Percentiles rank a stretch among this genome's conserved stretches.
Conservation (phyloP, 1,140 invertebrate species). For the Cotesia vestalis region DNA sequence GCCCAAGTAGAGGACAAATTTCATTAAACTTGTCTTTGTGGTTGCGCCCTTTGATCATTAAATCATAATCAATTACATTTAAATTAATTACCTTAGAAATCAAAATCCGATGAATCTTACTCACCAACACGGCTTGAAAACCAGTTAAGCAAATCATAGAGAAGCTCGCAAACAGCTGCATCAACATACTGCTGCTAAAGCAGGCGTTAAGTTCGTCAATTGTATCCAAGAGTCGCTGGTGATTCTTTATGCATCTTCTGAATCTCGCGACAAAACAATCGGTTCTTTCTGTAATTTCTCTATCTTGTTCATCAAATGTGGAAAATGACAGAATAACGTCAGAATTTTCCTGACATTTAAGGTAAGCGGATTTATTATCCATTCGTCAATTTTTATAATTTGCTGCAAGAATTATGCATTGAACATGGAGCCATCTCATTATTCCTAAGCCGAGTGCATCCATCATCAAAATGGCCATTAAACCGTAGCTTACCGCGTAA, state of each 20-base stretch:
- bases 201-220: slow-evolving; percentile 44
- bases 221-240: slow-evolving; percentile 44
- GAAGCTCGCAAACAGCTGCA: slow-evolving; percentile 48
- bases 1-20: slow-evolving; percentile 14
- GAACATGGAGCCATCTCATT: too few relatives aligned
- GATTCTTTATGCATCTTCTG: slow-evolving; percentile 41
- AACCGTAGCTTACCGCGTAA: slow-evolving; percentile 30
- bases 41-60: too few relatives aligned
- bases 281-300: not conserved
- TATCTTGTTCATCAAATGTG: not conserved
- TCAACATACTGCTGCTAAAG: slow-evolving; percentile 45
- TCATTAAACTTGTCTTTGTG: slow-evolving; percentile 4
- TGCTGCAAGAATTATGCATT: too few relatives aligned
- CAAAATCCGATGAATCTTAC: not conserved
- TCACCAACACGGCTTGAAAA: slow-evolving; percentile 49
- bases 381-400: too few relatives aligned
- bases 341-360: not conserved
- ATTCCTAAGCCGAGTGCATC: slow-evolving; percentile 26
- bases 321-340: not conserved
- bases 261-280: slow-evolving; percentile 38
- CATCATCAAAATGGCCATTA: slow-evolving; percentile 43
- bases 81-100: too few relatives aligned
- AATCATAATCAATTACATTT: too few relatives aligned
- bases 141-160: slow-evolving; percentile 50
- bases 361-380: too few relatives aligned